Evolutionary conservation across 2,797 vertebrate genomes (phyloP).

Genomic region (Paramormyrops hopkinsi): DNA sequence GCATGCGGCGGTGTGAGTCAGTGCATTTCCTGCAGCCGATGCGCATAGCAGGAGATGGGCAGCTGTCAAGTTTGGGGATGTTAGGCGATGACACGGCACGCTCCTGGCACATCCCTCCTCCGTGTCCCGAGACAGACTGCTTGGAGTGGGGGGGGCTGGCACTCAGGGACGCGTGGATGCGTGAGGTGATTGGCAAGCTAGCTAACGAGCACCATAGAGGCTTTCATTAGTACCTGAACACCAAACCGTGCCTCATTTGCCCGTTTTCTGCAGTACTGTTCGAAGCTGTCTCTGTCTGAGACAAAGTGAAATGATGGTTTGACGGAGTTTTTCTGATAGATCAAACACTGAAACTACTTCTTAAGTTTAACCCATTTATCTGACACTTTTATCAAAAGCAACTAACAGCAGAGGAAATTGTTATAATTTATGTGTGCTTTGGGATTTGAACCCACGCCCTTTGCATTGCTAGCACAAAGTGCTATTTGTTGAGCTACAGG

Average conservation of each 20-base stretch:
- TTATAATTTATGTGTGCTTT: not conserved
- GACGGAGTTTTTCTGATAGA: not conserved
- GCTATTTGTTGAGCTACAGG: not conserved
- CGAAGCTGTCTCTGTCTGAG: not conserved
- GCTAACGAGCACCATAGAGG: not conserved
- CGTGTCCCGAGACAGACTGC: constrained; percentile 13
- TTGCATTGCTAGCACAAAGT: not conserved
- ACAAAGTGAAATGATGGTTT: not conserved
- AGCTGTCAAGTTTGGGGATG: constrained; percentile 37
- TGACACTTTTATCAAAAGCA: not conserved
- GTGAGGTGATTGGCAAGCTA: not conserved
- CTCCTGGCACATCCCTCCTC: constrained; percentile 44
- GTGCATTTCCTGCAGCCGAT: constrained; percentile 36
- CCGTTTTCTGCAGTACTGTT: not conserved
- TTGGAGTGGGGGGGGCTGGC: not conserved
- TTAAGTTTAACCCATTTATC: not conserved
- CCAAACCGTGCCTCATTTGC: not conserved
- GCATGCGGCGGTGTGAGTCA: constrained; percentile 31
- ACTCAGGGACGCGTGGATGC: not conserved
- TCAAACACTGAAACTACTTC: not conserved
- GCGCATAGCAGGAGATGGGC: constrained; percentile 44
- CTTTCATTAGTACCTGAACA: not conserved
- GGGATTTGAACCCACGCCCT: not conserved
- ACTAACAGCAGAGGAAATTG: not conserved
- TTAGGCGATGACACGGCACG: constrained; percentile 39